Base-by-base conservation (phyloP, 1,140 invertebrate genomes). In the Oppia nitens region DNA sequence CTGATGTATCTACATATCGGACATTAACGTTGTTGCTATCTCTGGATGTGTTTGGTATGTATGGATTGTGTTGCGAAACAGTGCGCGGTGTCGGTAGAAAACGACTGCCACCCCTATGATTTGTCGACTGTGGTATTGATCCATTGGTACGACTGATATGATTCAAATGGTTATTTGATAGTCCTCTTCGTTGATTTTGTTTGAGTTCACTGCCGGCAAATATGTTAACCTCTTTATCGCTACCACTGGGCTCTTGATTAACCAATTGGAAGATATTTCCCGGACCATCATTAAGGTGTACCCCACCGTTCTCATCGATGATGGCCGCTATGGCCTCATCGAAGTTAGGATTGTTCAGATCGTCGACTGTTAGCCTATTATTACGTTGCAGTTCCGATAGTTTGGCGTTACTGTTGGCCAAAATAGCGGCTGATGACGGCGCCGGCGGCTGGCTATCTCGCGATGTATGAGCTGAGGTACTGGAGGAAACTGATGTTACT, bases 311-410 rank as follows among this genome's bases (percentile, higher is more conserved):
- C 12, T 64, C 64, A 51, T 64, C 63, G 17, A 66, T 53, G 9
- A 66, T 24, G 3, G 65, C 65, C 14, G 65, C 60, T 17, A 66
- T 63, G 11, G 63, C 65, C 50, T 66, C 65, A 23, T 66, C 65
- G 40, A 49, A 66, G 17, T 58, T 53, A 2, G 63, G 63, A 11
- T 59, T 47, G 40, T 61, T 55, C 28, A 57, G 60, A 49, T 65
- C 64, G 23, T 58, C 32, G 17, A 40, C 32, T 40, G 32, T 9
- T 9, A 40, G 6, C 17, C 32, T 40, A 17, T 40, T 40, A 17
- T 40, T 40, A 6, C 17, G 6, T 40, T 40, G 32, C 17, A 17
- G 32, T 40, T 40, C 32, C 17, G 32, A 9, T 40, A 9, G 32
- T 40, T 9, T 40, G 6, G 32, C 6, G 32, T 17, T 40, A 17